Base-by-base conservation (phyloP, 2,113 vertebrate species). In the Blennius ocellaris region DNA sequence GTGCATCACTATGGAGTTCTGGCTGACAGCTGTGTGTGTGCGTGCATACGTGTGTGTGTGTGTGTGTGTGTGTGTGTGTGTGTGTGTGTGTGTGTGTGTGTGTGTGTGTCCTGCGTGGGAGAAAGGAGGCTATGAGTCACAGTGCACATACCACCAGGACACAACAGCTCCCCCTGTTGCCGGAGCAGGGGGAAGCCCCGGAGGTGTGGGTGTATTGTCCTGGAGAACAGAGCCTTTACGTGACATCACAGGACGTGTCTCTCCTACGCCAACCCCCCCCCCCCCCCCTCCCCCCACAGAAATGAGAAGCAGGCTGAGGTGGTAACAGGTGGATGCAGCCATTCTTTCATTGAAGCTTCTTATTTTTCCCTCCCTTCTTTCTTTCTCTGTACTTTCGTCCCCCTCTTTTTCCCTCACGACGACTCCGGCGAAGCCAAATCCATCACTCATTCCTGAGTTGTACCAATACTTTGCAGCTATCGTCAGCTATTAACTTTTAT, bases 131-230 rank as follows among this genome's bases (percentile, higher is more conserved):
- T 55, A 93, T 94, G 93, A 93, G 87, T 93, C 93, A 94, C 75
- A 68, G 75, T 81, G 59, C 84, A 85, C 89, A 94, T 92, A 88
- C 92, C 92, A 87, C 52, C 69, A 73, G 90, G 73, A 87, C 83
- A 90, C 92, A 92, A 93, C 87, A 91, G 93, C 90, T 85, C 93
- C 93, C 93, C 92, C 93, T 94, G 90, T 93, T 93, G 93, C 74
- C 54, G 11, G 89, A 89, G 90, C 68, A 71, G 84, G 85, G 85
- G 88, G 84, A 93, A 86, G 39, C 71, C 91, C 83, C 86, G 11
- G 68, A 65, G 76, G 49, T 82, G 93, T 93, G 91, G 93, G 93
- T 72, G 92, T 92, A 92, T 92, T 93, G 93, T 94, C 84, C 73
- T 61, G 56, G 36, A 76, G 82, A 84, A 90, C 67, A 85, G 78